Percentiles rank a stretch among this genome's conserved stretches.
Evolutionary conservation across 2,113 vertebrate species (phyloP).

Genomic region (Edolisoma coerulescens): DNA sequence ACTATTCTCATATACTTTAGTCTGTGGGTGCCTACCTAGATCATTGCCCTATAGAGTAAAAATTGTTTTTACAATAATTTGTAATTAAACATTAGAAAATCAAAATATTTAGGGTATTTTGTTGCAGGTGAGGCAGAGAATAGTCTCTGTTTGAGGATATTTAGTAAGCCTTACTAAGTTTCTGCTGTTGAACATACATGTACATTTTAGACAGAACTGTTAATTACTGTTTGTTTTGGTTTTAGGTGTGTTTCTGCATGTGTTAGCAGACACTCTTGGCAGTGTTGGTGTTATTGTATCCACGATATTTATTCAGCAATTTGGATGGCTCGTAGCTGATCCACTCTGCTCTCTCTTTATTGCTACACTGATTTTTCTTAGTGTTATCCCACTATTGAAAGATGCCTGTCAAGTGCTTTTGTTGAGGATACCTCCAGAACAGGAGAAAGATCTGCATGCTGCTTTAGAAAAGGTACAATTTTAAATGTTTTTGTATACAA

Average conservation of each 20-base stretch:
- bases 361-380: slow-evolving; percentile 92
- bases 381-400: slow-evolving; percentile 93
- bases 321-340: slow-evolving; percentile 97
- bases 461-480: slow-evolving; percentile 90
- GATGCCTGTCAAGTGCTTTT: slow-evolving; percentile 94
- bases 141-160: background rate
- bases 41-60: background rate
- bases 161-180: background rate
- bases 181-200: background rate
- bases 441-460: slow-evolving; percentile 87
- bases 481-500: background rate
- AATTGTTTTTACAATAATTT: background rate
- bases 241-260: slow-evolving; percentile 93
- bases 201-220: background rate
- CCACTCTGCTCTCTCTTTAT: slow-evolving; percentile 98
- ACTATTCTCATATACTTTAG: background rate
- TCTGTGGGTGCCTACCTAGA: background rate
- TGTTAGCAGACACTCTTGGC: slow-evolving; percentile 95
- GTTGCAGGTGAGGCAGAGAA: background rate
- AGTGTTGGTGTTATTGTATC: slow-evolving; percentile 97
- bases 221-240: slow-evolving; percentile 18
- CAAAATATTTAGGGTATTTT: background rate
- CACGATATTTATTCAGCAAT: slow-evolving; percentile 95
- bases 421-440: slow-evolving; percentile 83
- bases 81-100: background rate